These are phyloP conservation scores for Thrips palmi DNA, from an alignment of 1,140 invertebrate genomes.

Conservation along the genomic window DNA sequence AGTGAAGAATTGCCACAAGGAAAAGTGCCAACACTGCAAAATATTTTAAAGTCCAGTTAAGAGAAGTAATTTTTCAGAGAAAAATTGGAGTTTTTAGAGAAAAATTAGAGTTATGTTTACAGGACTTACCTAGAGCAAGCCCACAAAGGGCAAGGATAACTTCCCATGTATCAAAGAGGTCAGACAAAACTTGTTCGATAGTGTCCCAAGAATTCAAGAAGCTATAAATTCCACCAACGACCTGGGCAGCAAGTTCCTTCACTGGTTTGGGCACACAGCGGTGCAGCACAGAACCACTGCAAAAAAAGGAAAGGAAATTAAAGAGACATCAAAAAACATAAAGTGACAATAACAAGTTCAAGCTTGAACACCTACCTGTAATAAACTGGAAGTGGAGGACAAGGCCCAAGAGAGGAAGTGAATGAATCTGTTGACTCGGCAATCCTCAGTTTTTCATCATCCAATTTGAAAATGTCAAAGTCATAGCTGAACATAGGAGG, in stretches of 20 bases:
- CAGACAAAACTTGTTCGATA: conserved; percentile 68
- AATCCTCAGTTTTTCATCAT: conserved; percentile 12
- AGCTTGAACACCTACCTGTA: conserved; percentile 26
- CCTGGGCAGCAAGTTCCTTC: conserved; percentile 34
- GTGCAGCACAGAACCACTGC: conserved; percentile 57
- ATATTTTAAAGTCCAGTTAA: conserved; percentile 15
- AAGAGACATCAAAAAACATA: background rate
- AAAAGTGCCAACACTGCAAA: conserved; percentile 60
- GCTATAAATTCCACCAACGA: conserved; percentile 53
- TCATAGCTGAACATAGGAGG: conserved; percentile 11
- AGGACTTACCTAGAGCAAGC: conserved; percentile 54
- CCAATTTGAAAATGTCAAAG: conserved; percentile 11
- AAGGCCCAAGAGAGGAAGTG: conserved; percentile 43
- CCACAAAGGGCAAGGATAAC: conserved; percentile 66
- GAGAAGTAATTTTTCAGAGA: background rate
- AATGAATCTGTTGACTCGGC: conserved; percentile 23
- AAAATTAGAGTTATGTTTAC: background rate
- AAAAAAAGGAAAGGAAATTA: conserved; percentile 15
- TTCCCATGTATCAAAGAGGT: conserved; percentile 72
- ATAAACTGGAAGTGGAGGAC: conserved; percentile 50
- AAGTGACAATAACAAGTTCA: background rate
- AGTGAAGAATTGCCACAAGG: conserved; percentile 68
- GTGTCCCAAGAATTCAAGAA: conserved; percentile 73
- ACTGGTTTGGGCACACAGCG: conserved; percentile 62
- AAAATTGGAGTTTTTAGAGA: background rate